Evolutionary conservation across 2,888 invertebrate genomes (phyloP).

Genomic region (Oscheius onirici): DNA sequence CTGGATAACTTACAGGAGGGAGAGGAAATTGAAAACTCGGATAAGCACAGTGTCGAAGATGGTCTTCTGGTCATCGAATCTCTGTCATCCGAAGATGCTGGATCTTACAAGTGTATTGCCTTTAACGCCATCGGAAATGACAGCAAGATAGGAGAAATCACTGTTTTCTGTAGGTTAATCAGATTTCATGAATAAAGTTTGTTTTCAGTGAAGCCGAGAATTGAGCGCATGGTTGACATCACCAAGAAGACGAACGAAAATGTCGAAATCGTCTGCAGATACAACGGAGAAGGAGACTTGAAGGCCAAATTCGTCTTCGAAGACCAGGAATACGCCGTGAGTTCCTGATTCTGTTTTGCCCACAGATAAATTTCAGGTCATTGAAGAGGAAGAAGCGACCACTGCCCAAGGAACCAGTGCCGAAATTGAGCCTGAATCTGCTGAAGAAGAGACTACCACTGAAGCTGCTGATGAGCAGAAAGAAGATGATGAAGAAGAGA

Average conservation of each 20-base stretch:
- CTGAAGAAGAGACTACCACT: slow-evolving; percentile 31
- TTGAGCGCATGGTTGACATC: slow-evolving; percentile 43
- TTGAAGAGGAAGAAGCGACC: background rate
- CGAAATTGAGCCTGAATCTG: slow-evolving; percentile 16
- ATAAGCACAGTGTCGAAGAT: slow-evolving; percentile 58
- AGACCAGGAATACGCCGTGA: slow-evolving; percentile 45
- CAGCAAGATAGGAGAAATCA: slow-evolving; percentile 36
- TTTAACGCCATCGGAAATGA: slow-evolving; percentile 51
- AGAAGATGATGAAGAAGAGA: slow-evolving; percentile 6
- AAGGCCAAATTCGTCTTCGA: slow-evolving; percentile 52
- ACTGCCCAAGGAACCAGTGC: slow-evolving; percentile 20
- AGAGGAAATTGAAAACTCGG: slow-evolving; percentile 47
- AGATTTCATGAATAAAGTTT: background rate
- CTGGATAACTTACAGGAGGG: slow-evolving; percentile 38
- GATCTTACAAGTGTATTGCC: slow-evolving; percentile 56
- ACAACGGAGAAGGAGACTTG: slow-evolving; percentile 47
- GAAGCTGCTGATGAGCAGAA: slow-evolving; percentile 16
- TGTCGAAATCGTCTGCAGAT: slow-evolving; percentile 49
- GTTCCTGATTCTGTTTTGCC: background rate
- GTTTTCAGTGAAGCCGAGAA: slow-evolving; percentile 53
- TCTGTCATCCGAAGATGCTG: slow-evolving; percentile 47
- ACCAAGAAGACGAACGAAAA: slow-evolving; percentile 49
- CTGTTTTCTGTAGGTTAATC: slow-evolving; percentile 48
- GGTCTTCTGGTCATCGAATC: slow-evolving; percentile 56
- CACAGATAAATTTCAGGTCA: slow-evolving; percentile 1